phyloP scores from a whole-genome alignment of 2,888 invertebrate species.

The Panopea generosa region DNA sequence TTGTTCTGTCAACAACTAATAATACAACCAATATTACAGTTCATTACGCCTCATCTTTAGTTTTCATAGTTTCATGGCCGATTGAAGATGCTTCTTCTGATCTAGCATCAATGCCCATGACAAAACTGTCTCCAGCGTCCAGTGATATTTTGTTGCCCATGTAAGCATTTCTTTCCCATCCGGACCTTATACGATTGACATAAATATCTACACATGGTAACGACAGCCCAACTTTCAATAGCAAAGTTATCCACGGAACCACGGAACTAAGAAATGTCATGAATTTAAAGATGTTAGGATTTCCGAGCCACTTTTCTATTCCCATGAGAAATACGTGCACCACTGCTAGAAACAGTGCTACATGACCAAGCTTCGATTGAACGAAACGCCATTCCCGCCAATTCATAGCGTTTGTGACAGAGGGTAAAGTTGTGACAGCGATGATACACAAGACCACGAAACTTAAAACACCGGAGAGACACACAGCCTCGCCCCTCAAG shows the following conservation, averaged over 20 bases:
- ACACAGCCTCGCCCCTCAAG: conserved; percentile 78
- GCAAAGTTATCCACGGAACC: conserved; percentile 69
- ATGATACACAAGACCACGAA: conserved; percentile 73
- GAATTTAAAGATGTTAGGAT: conserved; percentile 60
- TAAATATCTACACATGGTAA: conserved; percentile 69
- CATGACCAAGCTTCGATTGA: conserved; percentile 76
- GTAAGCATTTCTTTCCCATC: conserved; percentile 75
- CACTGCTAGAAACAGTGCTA: conserved; percentile 68
- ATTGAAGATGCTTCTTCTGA: too few species aligned
- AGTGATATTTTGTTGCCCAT: too few species aligned
- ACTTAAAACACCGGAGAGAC: conserved; percentile 73
- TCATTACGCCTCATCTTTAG: too few species aligned
- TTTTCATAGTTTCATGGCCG: too few species aligned
- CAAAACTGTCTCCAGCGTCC: too few species aligned
- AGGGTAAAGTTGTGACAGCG: conserved; percentile 74
- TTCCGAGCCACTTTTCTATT: conserved; percentile 72
- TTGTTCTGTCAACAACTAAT: too few species aligned
- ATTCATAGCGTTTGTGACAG: conserved; percentile 74
- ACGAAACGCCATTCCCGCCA: conserved; percentile 81
- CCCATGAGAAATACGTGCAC: conserved; percentile 76
- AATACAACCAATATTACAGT: too few species aligned
- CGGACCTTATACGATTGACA: conserved; percentile 70
- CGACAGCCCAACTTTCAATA: conserved; percentile 64
- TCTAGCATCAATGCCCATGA: too few species aligned
- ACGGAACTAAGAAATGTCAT: conserved; percentile 75